A percentile compares a stretch with the other conserved stretches of the same genome.
Conservation (phyloP, 2,797 vertebrate genomes). For the Chloroceryle amazona region DNA sequence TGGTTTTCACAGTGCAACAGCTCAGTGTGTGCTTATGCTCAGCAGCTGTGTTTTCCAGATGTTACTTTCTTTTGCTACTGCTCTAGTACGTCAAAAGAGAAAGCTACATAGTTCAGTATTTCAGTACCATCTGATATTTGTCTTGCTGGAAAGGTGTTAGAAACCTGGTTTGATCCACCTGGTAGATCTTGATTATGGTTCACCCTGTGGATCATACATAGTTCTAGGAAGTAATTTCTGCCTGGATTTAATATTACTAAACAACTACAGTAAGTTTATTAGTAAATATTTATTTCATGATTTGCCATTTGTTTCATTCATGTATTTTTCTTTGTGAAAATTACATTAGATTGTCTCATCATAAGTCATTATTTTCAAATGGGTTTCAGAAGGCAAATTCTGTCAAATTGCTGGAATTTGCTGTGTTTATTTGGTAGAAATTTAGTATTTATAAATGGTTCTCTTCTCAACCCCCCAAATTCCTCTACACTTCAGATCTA, state of each 20-base stretch:
- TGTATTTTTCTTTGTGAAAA: background rate
- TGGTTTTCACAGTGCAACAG: slow-evolving; percentile 75
- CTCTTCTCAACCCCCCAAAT: background rate
- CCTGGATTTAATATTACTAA: slow-evolving; percentile 41
- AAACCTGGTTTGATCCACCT: slow-evolving; percentile 52
- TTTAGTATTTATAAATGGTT: background rate
- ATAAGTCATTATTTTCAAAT: background rate
- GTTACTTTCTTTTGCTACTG: slow-evolving; percentile 65
- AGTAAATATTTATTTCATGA: background rate
- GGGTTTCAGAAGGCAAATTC: background rate
- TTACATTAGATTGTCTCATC: background rate
- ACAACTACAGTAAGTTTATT: background rate
- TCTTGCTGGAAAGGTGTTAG: slow-evolving; percentile 60
- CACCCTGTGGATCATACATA: slow-evolving; percentile 48
- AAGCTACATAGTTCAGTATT: slow-evolving; percentile 55
- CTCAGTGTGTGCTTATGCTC: slow-evolving; percentile 65
- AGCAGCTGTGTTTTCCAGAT: slow-evolving; percentile 76
- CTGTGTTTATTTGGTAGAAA: background rate
- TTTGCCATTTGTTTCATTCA: background rate
- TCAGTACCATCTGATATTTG: slow-evolving; percentile 54
- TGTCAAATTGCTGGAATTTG: background rate
- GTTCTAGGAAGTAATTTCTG: slow-evolving; percentile 54
- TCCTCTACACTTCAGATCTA: background rate
- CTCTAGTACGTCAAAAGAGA: slow-evolving; percentile 49
- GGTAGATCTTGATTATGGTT: slow-evolving; percentile 41